phyloP scores from a whole-genome alignment of 2,797 vertebrate species.

The Sebastes matsubarae region DNA sequence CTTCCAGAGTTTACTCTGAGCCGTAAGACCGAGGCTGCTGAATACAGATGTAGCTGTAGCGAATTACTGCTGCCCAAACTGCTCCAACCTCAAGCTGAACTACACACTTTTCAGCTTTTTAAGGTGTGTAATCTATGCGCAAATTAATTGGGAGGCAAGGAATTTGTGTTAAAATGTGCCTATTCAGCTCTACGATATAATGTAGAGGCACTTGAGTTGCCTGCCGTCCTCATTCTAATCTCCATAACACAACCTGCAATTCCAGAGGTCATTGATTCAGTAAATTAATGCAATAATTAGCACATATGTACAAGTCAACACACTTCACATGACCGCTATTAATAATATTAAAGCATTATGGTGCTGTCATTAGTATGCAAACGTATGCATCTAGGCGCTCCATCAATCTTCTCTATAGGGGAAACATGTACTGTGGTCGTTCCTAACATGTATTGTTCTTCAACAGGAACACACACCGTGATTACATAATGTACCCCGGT shows the following conservation, averaged over 20 bases:
- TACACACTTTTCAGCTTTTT: not conserved
- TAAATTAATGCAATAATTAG: constrained; percentile 36
- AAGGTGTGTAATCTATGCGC: constrained; percentile 15
- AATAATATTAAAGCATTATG: constrained; percentile 22
- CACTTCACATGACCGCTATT: constrained; percentile 9
- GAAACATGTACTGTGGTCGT: not conserved
- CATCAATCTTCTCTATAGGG: constrained; percentile 3
- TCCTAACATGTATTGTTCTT: constrained; percentile 3
- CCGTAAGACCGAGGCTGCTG: constrained; percentile 12
- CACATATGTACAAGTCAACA: constrained; percentile 13
- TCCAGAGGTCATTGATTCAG: constrained; percentile 39
- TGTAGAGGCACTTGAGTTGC: not conserved
- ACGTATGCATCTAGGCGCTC: constrained; percentile 56
- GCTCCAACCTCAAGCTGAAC: constrained; percentile 12
- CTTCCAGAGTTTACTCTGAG: constrained; percentile 35
- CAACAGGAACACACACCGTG: not conserved
- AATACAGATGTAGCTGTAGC: constrained; percentile 35
- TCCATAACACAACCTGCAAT: constrained; percentile 6
- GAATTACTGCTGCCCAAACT: not conserved
- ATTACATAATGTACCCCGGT: not conserved
- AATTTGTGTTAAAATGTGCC: constrained; percentile 8
- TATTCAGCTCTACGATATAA: not conserved
- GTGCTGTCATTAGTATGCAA: constrained; percentile 48
- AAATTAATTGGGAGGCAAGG: not conserved
- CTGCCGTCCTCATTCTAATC: constrained; percentile 9